Evolutionary conservation across 2,797 vertebrate genomes (phyloP), one percentile per base, ranked within the genome.

Genomic region (Phoeniculus purpureus): DNA sequence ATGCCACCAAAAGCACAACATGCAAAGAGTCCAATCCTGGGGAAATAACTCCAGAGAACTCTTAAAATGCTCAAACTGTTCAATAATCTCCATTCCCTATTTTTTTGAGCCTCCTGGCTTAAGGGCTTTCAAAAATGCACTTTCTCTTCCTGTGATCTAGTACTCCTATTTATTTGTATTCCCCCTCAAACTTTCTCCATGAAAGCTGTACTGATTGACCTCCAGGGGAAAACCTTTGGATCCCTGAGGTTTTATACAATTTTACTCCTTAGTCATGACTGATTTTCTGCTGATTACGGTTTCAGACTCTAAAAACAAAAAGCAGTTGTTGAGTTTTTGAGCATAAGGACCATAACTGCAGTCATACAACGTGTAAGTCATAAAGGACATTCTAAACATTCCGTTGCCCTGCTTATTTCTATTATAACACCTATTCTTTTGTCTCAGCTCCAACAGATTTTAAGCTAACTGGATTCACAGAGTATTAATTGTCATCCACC

Each of bases 401-500:
- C 52, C 32, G 7, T 40, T 70, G 29, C 51, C 66, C 34, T 47
- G 61, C 65, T 91, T 74, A 73, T 59, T 74, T 59, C 37, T 47
- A 19, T 13, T 14, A 1, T 27, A 82, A 21, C 76, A 71, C 79
- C 56, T 37, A 60, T 23, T 12, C 37, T 82, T 93, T 94, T 66
- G 65, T 71, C 61, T 82, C n/a, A 88, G 0, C 47, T 73, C 29
- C 29, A 75, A 77, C 47, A 84, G 47, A 72, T 55, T 68, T 74
- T 54, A 52, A 51, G 56, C 74, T 89, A 91, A 32, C 16, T 65
- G 74, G 58, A 71, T 72, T 91, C 80, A 86, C 85, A 85, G 52
- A 84, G 65, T 70, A 86, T 77, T 89, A 88, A 91, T 47, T 81
- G 79, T 34, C 56, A 81, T 88, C 50, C 89, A 48, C 58, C 9